Conservation (phyloP, 2,113 vertebrate genomes). For the Pimephales promelas region DNA sequence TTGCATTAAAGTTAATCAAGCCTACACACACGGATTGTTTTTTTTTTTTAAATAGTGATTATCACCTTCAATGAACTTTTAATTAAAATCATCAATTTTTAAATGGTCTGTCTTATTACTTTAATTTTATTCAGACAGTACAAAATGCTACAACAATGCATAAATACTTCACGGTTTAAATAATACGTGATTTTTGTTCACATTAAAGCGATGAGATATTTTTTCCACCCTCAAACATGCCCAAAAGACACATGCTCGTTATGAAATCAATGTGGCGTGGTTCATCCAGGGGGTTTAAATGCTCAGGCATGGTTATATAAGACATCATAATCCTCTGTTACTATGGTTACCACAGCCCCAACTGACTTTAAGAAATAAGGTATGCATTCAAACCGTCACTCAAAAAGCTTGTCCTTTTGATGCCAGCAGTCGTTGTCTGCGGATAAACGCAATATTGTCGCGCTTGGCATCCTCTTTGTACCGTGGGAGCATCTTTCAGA, state of each 20-base stretch:
- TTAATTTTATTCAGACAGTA: neutral
- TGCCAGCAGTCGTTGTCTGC: constrained; percentile 36
- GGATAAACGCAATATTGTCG: constrained; percentile 42
- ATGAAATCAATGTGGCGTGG: constrained; percentile 62
- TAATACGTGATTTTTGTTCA: neutral
- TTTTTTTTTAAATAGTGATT: no score
- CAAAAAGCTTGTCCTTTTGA: constrained; percentile 36
- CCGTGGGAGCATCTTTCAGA: constrained; percentile 20
- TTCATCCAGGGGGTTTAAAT: constrained; percentile 69
- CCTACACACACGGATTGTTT: no score
- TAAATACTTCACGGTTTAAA: neutral
- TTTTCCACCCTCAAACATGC: neutral
- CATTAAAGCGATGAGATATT: neutral
- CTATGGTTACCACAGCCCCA: constrained; percentile 70
- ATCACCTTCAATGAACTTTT: neutral
- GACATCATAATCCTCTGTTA: constrained; percentile 72
- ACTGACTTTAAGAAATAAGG: constrained; percentile 60
- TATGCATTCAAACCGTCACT: constrained; percentile 57
- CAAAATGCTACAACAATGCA: neutral
- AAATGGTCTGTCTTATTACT: neutral
- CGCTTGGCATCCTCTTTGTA: constrained; percentile 22
- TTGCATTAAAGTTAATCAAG: no score
- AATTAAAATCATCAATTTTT: neutral
- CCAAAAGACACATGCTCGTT: constrained; percentile 44
- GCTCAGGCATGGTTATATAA: constrained; percentile 71